Evolutionary conservation across 2,888 invertebrate genomes (phyloP).

Genomic region (Aphodius granarius): DNA sequence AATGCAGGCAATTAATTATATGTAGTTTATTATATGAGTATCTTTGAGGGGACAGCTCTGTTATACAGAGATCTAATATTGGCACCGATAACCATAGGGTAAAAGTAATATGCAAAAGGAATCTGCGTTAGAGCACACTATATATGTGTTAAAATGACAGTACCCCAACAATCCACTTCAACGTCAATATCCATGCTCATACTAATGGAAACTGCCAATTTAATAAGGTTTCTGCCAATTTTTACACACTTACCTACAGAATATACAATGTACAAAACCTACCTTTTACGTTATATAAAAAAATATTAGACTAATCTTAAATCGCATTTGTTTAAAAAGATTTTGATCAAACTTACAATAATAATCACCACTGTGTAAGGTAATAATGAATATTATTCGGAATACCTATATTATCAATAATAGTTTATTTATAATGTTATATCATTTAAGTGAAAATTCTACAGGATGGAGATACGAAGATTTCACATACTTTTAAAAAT

Average conservation of each 20-base stretch:
- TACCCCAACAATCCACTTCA: constrained; percentile 41
- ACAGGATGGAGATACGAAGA: constrained; percentile 29
- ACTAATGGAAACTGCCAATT: neutral
- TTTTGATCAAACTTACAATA: constrained; percentile 21
- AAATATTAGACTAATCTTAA: constrained; percentile 48
- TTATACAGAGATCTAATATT: constrained; percentile 45
- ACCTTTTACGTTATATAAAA: constrained; percentile 48
- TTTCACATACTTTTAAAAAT: constrained; percentile 33
- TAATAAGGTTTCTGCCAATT: neutral
- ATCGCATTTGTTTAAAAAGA: constrained; percentile 21
- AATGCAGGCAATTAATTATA: neutral
- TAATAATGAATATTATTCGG: neutral
- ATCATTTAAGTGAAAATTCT: constrained; percentile 19
- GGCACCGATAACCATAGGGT: constrained; percentile 45
- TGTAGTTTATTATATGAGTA: neutral
- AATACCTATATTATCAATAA: neutral
- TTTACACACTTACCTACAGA: constrained; percentile 42
- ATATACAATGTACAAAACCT: constrained; percentile 55
- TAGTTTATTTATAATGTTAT: neutral
- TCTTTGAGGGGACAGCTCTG: neutral
- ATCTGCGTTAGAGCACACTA: neutral
- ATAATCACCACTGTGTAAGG: no score
- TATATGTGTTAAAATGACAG: constrained; percentile 28
- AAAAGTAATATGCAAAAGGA: constrained; percentile 34
- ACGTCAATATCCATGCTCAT: constrained; percentile 22